A percentile compares a stretch with the other conserved stretches of the same genome.
phyloP scores from a whole-genome alignment of 2,113 vertebrate species.

The Rhabdomys dilectus region DNA sequence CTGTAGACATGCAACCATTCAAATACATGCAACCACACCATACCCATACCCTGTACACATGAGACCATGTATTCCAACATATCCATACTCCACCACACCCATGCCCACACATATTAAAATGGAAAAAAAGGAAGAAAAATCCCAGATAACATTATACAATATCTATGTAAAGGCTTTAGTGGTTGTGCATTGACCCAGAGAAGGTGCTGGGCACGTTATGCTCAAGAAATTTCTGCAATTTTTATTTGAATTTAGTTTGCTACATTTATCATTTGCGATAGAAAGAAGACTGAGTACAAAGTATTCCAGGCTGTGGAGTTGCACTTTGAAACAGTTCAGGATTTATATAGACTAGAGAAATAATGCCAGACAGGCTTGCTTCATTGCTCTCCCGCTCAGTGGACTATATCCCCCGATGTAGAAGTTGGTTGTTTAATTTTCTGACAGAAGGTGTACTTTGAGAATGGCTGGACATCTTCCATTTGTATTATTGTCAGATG shows the following conservation, averaged over 20 bases:
- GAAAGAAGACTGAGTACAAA: fast-evolving
- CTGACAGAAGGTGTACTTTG: background rate
- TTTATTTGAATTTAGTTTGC: background rate
- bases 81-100: background rate
- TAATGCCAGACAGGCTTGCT: background rate
- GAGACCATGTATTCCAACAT: background rate
- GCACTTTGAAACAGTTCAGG: background rate
- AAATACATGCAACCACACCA: background rate
- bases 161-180: background rate
- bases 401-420: background rate
- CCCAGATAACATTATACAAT: background rate
- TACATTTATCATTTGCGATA: fast-evolving
- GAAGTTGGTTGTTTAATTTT: conserved; percentile 5
- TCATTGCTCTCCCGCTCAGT: background rate
- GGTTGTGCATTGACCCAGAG: background rate
- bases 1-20: background rate
- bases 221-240: background rate
- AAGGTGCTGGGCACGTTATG: background rate
- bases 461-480: background rate
- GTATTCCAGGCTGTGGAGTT: background rate
- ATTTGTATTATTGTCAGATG: conserved; percentile 41
- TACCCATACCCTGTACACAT: no score
- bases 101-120: background rate
- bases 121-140: background rate
- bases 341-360: background rate